Evolutionary conservation across 2,797 vertebrate species (phyloP).

Genomic region (Acanthis flammea): DNA sequence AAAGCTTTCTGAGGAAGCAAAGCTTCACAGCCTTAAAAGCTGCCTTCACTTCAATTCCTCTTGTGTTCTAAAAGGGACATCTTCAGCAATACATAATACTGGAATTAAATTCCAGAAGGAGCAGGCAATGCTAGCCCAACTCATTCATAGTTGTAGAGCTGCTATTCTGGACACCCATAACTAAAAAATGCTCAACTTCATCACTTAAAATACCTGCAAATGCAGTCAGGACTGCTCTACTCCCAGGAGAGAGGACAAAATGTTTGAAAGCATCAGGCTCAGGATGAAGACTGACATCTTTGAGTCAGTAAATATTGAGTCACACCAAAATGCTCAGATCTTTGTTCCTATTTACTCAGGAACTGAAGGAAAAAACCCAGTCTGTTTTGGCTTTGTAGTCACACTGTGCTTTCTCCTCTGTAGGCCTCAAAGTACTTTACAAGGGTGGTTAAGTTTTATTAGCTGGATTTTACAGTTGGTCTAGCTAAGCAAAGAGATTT

Average conservation of each 20-base stretch:
- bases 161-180: not conserved
- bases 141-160: not conserved
- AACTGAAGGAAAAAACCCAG: not conserved
- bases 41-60: not conserved
- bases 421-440: not conserved
- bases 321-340: not conserved
- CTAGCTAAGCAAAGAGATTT: slow-evolving; percentile 41
- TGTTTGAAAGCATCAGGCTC: not conserved
- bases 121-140: not conserved
- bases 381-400: not conserved
- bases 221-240: not conserved
- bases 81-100: rapidly evolving
- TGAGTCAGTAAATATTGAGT: not conserved
- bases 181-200: not conserved
- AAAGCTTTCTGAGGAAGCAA: not conserved
- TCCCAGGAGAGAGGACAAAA: not conserved
- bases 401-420: not conserved
- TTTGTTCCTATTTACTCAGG: not conserved
- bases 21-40: not conserved
- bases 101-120: not conserved
- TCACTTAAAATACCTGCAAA: not conserved
- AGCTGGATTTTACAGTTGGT: slow-evolving; percentile 30
- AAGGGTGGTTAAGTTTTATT: slow-evolving; percentile 45
- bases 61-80: not conserved
- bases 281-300: not conserved